Base-by-base conservation (phyloP, 2,113 vertebrate species). In the Daphoenositta chrysoptera region DNA sequence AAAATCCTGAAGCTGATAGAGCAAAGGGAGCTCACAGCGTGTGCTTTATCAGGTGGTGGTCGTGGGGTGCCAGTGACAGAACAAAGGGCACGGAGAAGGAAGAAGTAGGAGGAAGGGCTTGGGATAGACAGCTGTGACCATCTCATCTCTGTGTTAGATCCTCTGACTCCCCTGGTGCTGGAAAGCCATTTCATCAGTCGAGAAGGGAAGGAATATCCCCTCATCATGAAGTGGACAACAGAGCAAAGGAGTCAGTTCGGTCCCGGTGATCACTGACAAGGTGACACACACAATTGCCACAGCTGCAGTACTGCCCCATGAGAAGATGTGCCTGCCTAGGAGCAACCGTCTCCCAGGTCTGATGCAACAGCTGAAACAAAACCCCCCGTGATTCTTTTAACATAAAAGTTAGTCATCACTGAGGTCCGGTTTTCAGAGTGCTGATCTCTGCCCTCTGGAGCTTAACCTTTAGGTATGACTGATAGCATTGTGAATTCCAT, bases 141-240 rank as follows among this genome's bases (percentile, higher is more conserved):
- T 97, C 31, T 89, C 97, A 96, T 94, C 95, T 92, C 42, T 68
- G 30, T 92, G 95, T 96, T 89, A 90, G 90, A 97, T 96, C 71
- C 85, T 89, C 87, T 61, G 31, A 50, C 76, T 94, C 79, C 58
- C 18, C 47, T 30, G 28, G 11, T 40, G 72, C 51, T 71, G 68
- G 68, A 90, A 95, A 85, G 47, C n/a, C 40, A 56, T 77, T 75
- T 91, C 50, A 48, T 88, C 71, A 57, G 24, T 47, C 30, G 17
- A 35, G 35, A 83, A 89, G 40, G 48, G 26, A 76, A 88, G 87
- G 37, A 83, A 64, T 50, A 71, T 20, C 20, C 27, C 39, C 31
- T 30, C 13, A 3, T 44, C 44, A 28, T 26, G 24, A 87, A 53
- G 56, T 40, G 60, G 8, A 40, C 1, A 6, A 60, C 33, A 58